These are phyloP conservation scores for Azorinus chamasolen DNA, from an alignment of 2,888 invertebrate species.

Conservation along the genomic window DNA sequence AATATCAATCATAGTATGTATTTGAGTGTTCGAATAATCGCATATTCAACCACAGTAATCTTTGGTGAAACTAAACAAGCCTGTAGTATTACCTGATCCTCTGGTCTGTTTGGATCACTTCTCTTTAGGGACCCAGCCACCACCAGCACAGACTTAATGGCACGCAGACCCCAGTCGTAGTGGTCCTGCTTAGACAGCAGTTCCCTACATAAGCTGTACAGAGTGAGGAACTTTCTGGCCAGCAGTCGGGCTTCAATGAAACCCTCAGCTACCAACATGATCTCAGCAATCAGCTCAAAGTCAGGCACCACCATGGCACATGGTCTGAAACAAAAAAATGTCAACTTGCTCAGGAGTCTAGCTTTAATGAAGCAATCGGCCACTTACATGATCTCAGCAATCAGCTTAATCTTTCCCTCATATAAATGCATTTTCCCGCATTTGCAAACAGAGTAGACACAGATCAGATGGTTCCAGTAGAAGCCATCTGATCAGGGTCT, in stretches of 20 bases:
- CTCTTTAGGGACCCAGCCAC: slow-evolving; percentile 97
- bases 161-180: slow-evolving; percentile 97
- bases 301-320: slow-evolving; percentile 99
- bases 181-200: slow-evolving; percentile 96
- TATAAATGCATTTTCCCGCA: too few species aligned
- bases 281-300: slow-evolving; percentile 98
- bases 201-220: slow-evolving; percentile 97
- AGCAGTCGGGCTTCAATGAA: slow-evolving; percentile 97
- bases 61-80: too few species aligned
- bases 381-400: slow-evolving; percentile 99
- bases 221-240: slow-evolving; percentile 97
- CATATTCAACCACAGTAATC: too few species aligned
- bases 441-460: too few species aligned
- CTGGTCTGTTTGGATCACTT: slow-evolving; percentile 96
- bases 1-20: too few species aligned
- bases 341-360: slow-evolving; percentile 92
- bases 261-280: slow-evolving; percentile 99
- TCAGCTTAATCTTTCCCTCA: too few species aligned
- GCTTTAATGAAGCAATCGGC: slow-evolving; percentile 99
- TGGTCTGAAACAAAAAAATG: slow-evolving; percentile 90
- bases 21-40: too few species aligned
- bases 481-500: too few species aligned
- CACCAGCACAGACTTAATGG: slow-evolving; percentile 98
- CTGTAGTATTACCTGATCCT: slow-evolving; percentile 92
- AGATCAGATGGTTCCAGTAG: too few species aligned